phyloP scores from a whole-genome alignment of 2,113 vertebrate genomes.

The Colaptes auratus region DNA sequence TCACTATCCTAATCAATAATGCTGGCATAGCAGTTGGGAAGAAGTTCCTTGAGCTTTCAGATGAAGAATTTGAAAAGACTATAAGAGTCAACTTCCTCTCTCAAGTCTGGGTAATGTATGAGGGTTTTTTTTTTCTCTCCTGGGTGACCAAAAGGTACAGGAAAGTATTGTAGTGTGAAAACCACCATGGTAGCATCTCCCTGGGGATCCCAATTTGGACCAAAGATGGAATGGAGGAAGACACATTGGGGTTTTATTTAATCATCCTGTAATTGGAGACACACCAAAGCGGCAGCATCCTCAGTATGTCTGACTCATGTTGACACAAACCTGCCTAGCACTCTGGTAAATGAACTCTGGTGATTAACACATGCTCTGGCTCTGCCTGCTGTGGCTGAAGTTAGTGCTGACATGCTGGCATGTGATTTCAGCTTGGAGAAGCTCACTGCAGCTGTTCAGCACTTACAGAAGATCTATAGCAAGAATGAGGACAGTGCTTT shows the following conservation, averaged over 20 bases:
- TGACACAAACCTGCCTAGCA: not conserved
- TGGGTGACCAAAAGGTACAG: not conserved
- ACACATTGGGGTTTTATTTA: not conserved
- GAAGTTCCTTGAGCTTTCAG: conserved; percentile 82
- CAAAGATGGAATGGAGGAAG: not conserved
- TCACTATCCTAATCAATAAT: conserved; percentile 90
- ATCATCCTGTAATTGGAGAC: not conserved
- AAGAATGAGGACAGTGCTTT: no score
- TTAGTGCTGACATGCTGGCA: not conserved
- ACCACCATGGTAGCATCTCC: not conserved
- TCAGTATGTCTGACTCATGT: not conserved
- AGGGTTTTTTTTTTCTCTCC: not conserved
- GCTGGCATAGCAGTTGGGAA: conserved; percentile 78
- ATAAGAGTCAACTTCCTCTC: conserved; percentile 84
- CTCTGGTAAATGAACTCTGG: not conserved
- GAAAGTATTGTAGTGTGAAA: not conserved
- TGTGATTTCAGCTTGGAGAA: no score
- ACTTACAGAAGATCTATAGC: no score
- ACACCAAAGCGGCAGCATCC: not conserved
- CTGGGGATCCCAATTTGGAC: not conserved
- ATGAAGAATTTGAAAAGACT: conserved; percentile 85
- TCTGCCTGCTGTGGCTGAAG: not conserved
- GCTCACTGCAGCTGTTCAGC: no score
- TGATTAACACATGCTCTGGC: not conserved
- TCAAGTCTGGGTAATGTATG: conserved; percentile 85